Conservation (phyloP, 1,140 invertebrate genomes). For the Eubasilissa regina region DNA sequence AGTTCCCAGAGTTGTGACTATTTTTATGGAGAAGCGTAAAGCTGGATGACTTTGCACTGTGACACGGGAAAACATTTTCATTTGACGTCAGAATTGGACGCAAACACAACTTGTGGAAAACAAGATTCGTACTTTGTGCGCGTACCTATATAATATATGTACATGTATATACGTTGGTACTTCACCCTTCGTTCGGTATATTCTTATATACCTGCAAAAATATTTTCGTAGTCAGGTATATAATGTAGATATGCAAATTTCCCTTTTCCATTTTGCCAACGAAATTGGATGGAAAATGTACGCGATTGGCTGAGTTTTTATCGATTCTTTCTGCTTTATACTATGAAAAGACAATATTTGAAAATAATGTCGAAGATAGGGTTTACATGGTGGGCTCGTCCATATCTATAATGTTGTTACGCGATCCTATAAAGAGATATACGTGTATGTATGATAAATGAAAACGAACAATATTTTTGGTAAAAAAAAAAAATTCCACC, state of each 20-base stretch:
- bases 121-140: constrained; percentile 47
- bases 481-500: too few relatives aligned
- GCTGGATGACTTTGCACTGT: constrained; percentile 55
- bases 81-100: constrained; percentile 60
- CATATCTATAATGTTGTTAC: too few relatives aligned
- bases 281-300: constrained; percentile 36
- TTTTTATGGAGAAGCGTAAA: constrained; percentile 60
- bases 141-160: constrained; percentile 4
- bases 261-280: neutral
- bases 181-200: too few relatives aligned
- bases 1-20: constrained; percentile 54
- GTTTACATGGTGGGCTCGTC: too few relatives aligned
- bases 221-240: too few relatives aligned
- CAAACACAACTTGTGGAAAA: constrained; percentile 55
- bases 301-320: constrained; percentile 20
- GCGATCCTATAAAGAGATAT: too few relatives aligned
- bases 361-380: too few relatives aligned
- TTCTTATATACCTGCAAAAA: too few relatives aligned
- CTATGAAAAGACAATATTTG: neutral
- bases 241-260: constrained; percentile 2
- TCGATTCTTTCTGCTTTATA: constrained; percentile 3
- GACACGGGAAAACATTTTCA: constrained; percentile 59
- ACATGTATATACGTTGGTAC: too few relatives aligned
- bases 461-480: too few relatives aligned
- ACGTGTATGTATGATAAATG: too few relatives aligned